Evolutionary conservation across 2,888 invertebrate genomes (phyloP), one percentile per base, ranked within the genome.

Genomic region (Tetragonula carbonaria): DNA sequence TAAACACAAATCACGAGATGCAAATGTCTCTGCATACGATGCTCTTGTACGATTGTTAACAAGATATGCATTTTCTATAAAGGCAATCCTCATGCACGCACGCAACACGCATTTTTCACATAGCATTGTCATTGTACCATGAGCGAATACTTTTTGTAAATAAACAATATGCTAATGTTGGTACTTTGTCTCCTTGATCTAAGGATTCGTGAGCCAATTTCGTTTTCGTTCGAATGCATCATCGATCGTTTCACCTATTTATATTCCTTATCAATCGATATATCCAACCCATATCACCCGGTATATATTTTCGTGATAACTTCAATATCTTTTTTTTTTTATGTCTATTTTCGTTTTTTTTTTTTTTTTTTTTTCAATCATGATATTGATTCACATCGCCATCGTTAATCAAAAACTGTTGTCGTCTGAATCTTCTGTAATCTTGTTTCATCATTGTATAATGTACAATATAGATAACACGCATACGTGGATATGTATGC

Each of bases 91-190:
- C 86, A 85, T 76, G 82, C 88, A 88, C 78, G 83, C 80, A 82
- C 71, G 80, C 77, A 81, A 88, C 85, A 77, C 65, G 82, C 88
- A 86, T 88, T 79, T 28, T 67, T 81, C 83, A 84, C 72, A 72
- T 83, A 82, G 71, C 84, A 89, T 91, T 84, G 85, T 87, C 90
- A 91, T 91, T 91, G 90, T 92, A 89, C 53, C 80, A 74, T 80
- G 71, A 82, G 80, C 67, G 72, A 84, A 77, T 81, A 81, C 72
- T 80, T 82, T 91, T 87, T 91, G 91, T 92, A 91, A 92, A 92
- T 92, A 92, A 92, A 89, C 83, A 80, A 91, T 86, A 85, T 91
- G 86, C 84, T 87, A 83, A 87, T 79, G 79, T 87, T 86, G 82
- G 74, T 88, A 85, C 16, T 68, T 71, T 75, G 83, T 75, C 72